phyloP scores from a whole-genome alignment of 92 coral and sea anemone genomes.

The Epizoanthus illoricatus region DNA sequence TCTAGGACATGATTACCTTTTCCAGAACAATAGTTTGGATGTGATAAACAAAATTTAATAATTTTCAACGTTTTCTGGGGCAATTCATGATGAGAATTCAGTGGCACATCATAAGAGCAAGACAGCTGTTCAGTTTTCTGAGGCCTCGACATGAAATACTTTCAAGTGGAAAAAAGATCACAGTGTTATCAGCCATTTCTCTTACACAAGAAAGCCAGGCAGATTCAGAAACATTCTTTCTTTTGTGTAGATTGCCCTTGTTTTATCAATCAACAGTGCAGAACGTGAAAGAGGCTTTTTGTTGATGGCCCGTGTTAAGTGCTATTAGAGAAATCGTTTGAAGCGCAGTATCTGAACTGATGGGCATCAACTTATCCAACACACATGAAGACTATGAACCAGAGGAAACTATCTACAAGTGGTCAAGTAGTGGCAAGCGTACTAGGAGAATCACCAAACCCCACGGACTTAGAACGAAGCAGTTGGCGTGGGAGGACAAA shows the following conservation, averaged over 20 bases:
- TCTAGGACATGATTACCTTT: too few species aligned
- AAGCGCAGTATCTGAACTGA: slow-evolving; percentile 12
- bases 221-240: slow-evolving; percentile 20
- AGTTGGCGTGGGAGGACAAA: too few species aligned
- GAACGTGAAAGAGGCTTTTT: slow-evolving; percentile 40
- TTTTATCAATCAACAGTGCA: slow-evolving; percentile 30
- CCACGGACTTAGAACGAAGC: too few species aligned
- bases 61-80: too few species aligned
- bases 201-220: too few species aligned
- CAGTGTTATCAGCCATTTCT: background rate
- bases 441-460: background rate
- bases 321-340: slow-evolving; percentile 28
- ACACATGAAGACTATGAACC: slow-evolving; percentile 18
- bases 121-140: too few species aligned
- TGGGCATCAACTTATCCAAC: slow-evolving; percentile 18
- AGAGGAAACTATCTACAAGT: slow-evolving; percentile 11
- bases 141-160: too few species aligned
- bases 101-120: too few species aligned
- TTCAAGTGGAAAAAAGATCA: too few species aligned
- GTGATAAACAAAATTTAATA: too few species aligned
- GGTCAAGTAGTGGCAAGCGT: slow-evolving; percentile 18
- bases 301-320: slow-evolving; percentile 28
- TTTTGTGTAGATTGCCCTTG: slow-evolving; percentile 20
- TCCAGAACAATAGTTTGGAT: too few species aligned
- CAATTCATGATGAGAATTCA: too few species aligned